Evolutionary conservation across 2,797 vertebrate species (phyloP).

Genomic region (Synaphobranchus kaupii): DNA sequence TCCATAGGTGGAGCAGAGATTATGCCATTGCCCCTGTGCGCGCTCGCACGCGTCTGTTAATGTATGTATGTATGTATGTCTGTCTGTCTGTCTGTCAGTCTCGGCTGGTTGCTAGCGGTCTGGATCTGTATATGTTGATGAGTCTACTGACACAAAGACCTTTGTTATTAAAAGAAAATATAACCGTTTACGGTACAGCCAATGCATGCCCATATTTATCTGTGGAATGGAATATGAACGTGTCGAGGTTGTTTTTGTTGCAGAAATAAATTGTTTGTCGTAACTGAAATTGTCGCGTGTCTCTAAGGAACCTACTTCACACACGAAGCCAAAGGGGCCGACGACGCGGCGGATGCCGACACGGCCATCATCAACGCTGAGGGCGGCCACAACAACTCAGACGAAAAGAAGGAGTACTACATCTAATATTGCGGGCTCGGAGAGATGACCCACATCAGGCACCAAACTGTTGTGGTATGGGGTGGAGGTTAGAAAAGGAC

Average conservation of each 20-base stretch:
- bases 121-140: neutral
- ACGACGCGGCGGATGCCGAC: constrained; percentile 95
- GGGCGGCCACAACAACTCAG: constrained; percentile 97
- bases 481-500: constrained; percentile 6
- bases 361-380: constrained; percentile 99
- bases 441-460: constrained; percentile 73
- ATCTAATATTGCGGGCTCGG: constrained; percentile 86
- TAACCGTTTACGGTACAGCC: neutral
- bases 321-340: constrained; percentile 98
- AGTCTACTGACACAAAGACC: neutral
- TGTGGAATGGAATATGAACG: neutral
- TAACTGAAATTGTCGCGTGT: neutral
- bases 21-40: constrained; percentile 28
- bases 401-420: constrained; percentile 99
- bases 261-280: neutral
- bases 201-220: neutral
- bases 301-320: constrained; percentile 95
- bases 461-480: constrained; percentile 48
- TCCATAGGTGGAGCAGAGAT: constrained; percentile 32
- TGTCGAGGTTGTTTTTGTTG: neutral
- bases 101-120: neutral
- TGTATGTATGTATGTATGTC: too few relatives aligned
- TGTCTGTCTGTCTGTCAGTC: neutral
- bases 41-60: too few relatives aligned
- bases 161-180: neutral